Evolutionary conservation across 2,888 invertebrate species (phyloP), one percentile per base, ranked within the genome.

Genomic region (Mesoligia furuncula): DNA sequence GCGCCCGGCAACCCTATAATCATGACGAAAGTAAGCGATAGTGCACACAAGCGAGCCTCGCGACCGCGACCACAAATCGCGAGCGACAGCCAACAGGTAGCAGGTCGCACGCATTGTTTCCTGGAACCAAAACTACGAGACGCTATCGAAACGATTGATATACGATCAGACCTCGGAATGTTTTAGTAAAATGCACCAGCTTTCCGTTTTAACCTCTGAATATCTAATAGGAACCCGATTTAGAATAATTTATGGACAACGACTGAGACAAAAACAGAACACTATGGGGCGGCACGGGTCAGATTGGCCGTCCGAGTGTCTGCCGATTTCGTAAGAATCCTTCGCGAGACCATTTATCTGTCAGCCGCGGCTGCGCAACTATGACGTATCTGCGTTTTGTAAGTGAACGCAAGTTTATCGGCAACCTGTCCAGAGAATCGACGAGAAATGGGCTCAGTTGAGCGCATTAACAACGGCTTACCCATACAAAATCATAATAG

Each of bases 161-260:
- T 95, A 96, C 95, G 96, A 95, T 95, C 95, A 92, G 93, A 88
- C 88, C 88, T 87, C 90, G 91, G 93, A 94, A 95, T 94, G 94
- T 94, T 95, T 94, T 92, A 94, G 93, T 92, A 93, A 94, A 95
- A 95, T 95, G 94, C 95, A 95, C 93, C 94, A 93, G 93, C 92
- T 92, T 92, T 92, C 92, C 93, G 94, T 94, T 94, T 94, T 93
- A 95, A 95, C 95, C 95, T 94, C 94, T 95, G 96, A 95, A 96
- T 96, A 95, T 95, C 95, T 96, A 96, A 96, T 96, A 95, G 94
- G 88, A 95, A 92, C 92, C 94, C 95, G 95, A 95, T 95, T 95
- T 95, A 93, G 96, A 95, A 95, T 95, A 94, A 96, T 96, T 96
- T 96, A 96, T 96, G 92, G 94, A 90, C 89, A 90, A 90, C 93